These are phyloP conservation scores for Tachycineta bicolor DNA, from an alignment of 2,113 vertebrate genomes.

Conservation along the genomic window DNA sequence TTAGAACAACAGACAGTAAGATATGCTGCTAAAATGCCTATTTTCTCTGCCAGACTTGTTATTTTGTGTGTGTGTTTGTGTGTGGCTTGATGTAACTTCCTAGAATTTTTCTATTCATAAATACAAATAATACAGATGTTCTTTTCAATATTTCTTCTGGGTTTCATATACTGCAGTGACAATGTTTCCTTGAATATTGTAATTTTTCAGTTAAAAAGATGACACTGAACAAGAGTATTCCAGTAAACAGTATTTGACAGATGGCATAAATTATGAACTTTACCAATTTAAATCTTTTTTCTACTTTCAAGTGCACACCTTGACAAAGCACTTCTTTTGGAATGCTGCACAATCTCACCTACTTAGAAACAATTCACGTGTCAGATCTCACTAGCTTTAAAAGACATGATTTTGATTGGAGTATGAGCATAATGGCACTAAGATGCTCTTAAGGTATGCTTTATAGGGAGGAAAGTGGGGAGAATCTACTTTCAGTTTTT, in stretches of 20 bases:
- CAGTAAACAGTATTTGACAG: background rate
- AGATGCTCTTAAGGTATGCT: background rate
- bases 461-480: background rate
- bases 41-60: background rate
- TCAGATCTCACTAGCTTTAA: background rate
- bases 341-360: background rate
- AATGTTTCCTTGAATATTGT: background rate
- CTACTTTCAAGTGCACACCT: background rate
- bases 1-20: background rate
- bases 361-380: background rate
- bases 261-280: background rate
- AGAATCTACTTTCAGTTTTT: background rate
- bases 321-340: background rate
- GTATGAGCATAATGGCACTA: background rate
- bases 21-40: background rate
- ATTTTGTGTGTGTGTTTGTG: background rate
- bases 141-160: background rate
- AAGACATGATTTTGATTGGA: background rate
- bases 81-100: background rate
- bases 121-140: background rate
- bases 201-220: background rate
- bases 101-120: background rate
- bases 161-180: background rate
- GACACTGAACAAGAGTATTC: background rate
- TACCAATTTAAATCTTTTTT: background rate